A percentile compares a stretch with the other conserved stretches of the same genome.
Conservation (phyloP, 2,113 vertebrate genomes). For the Telmatochromis sp. region DNA sequence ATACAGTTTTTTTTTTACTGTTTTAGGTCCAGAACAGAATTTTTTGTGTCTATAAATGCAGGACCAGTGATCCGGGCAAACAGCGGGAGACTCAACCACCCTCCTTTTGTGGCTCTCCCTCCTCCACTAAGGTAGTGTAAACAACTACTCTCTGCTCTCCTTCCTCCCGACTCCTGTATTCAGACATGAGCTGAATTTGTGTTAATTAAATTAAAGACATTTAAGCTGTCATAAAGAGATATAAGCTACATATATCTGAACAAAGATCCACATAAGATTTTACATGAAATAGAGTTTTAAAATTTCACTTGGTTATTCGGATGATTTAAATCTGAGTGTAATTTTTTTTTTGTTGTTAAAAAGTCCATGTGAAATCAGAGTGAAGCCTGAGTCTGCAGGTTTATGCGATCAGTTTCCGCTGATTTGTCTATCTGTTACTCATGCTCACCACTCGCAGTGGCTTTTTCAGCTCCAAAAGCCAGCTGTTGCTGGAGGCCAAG, state of each 20-base stretch:
- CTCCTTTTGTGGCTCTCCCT: slow-evolving; percentile 47
- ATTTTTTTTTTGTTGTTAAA: neutral
- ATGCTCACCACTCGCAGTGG: neutral
- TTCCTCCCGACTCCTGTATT: neutral
- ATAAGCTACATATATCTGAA: neutral
- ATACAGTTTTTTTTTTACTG: neutral
- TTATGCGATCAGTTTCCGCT: neutral
- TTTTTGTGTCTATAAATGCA: slow-evolving; percentile 45
- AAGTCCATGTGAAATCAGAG: neutral
- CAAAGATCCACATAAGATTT: neutral
- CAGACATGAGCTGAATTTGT: neutral
- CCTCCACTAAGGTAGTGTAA: slow-evolving; percentile 61
- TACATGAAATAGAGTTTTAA: neutral
- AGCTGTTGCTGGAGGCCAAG: neutral
- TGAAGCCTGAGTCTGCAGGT: neutral
- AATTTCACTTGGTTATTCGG: neutral
- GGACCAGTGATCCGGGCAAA: slow-evolving; percentile 32
- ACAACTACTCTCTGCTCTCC: neutral
- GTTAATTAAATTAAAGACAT: neutral
- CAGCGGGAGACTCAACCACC: slow-evolving; percentile 53
- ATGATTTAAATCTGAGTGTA: neutral
- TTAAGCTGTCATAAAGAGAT: neutral
- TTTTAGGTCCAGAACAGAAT: slow-evolving; percentile 1
- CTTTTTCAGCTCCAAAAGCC: neutral
- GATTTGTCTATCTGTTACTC: neutral